These are phyloP conservation scores for Phataginus tricuspis DNA, from an alignment of 2,797 vertebrate genomes.

Conservation along the genomic window DNA sequence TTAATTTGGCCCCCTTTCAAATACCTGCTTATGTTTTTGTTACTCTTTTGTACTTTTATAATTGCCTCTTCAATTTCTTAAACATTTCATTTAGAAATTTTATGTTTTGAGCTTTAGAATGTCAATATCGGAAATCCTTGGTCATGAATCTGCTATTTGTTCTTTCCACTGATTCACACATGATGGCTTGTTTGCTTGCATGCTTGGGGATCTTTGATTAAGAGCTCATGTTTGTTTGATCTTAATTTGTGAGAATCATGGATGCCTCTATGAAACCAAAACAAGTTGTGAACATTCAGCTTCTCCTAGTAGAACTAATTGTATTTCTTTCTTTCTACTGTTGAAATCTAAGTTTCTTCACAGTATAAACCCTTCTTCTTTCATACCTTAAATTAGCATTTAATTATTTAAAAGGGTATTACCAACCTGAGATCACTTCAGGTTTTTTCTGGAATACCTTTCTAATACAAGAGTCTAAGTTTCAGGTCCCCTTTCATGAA, in stretches of 20 bases:
- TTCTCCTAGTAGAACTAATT: neutral
- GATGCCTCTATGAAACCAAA: neutral
- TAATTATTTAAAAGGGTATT: neutral
- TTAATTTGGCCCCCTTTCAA: neutral
- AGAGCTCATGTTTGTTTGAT: slow-evolving; percentile 19
- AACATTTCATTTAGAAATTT: slow-evolving; percentile 34
- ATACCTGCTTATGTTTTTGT: neutral
- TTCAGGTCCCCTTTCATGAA: neutral
- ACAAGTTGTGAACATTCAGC: neutral
- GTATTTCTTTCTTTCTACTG: neutral
- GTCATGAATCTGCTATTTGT: neutral
- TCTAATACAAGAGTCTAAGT: neutral
- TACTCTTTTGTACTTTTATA: neutral
- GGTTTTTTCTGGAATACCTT: neutral
- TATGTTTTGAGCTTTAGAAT: slow-evolving; percentile 3
- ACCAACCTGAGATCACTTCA: neutral
- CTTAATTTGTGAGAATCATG: neutral
- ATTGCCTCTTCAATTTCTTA: neutral
- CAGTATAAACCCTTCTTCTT: neutral
- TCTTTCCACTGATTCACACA: neutral
- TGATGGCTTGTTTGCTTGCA: neutral
- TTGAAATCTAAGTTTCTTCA: neutral
- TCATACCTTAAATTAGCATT: neutral
- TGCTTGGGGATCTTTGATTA: neutral
- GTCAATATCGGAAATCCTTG: slow-evolving; percentile 19